Percentiles rank a stretch among this genome's conserved stretches.
phyloP scores from a whole-genome alignment of 1,140 invertebrate genomes.

The Psix sp. region DNA sequence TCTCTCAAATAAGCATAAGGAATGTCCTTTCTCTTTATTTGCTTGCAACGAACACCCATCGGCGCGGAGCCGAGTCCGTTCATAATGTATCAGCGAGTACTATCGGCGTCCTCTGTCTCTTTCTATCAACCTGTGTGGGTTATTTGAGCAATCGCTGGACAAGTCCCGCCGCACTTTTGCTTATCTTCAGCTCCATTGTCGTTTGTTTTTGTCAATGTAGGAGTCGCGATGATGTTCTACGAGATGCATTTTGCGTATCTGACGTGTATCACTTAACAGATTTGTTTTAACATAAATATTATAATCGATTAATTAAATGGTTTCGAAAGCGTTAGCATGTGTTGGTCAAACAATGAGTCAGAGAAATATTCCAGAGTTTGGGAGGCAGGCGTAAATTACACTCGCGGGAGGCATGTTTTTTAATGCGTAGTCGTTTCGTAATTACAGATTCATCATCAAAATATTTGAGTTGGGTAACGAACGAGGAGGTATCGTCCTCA shows the following conservation, averaged over 20 bases:
- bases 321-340: too few relatives aligned
- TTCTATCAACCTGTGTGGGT: slow-evolving; percentile 11
- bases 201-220: too few relatives aligned
- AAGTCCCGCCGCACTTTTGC: slow-evolving; percentile 7
- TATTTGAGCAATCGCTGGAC: slow-evolving; percentile 18
- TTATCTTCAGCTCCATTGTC: slow-evolving; percentile 23
- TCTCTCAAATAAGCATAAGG: slow-evolving; percentile 53
- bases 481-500: slow-evolving; percentile 5
- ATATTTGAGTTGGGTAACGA: slow-evolving; percentile 40
- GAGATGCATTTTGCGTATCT: too few relatives aligned
- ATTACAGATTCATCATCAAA: slow-evolving; percentile 37
- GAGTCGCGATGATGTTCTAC: too few relatives aligned
- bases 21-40: slow-evolving; percentile 61
- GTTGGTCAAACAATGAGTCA: too few relatives aligned
- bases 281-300: too few relatives aligned
- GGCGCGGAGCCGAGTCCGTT: slow-evolving; percentile 25
- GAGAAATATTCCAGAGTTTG: too few relatives aligned
- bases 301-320: too few relatives aligned
- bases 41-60: slow-evolving; percentile 42
- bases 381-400: too few relatives aligned
- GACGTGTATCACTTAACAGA: too few relatives aligned
- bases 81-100: slow-evolving; percentile 34
- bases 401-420: too few relatives aligned
- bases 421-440: slow-evolving; percentile 12
- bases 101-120: slow-evolving; percentile 13